Evolutionary conservation across 1,140 invertebrate species (phyloP).

Genomic region (Drosophila repletoides): DNA sequence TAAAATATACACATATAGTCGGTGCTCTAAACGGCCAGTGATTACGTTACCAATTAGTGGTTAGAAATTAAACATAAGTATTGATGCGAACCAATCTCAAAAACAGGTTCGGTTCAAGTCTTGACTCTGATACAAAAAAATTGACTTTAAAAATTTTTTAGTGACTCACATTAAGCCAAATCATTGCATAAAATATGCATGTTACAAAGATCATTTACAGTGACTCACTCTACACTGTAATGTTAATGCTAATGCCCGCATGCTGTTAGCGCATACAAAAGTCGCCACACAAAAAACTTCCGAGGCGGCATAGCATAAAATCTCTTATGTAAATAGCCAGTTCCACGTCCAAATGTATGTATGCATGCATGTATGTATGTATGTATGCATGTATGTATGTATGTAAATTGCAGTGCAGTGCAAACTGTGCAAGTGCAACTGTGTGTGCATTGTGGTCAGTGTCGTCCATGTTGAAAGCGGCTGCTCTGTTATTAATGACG

Average conservation of each 20-base stretch:
- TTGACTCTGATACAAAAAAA: too few relatives aligned
- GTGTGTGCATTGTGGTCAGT: constrained; percentile 26
- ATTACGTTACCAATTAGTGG: constrained; percentile 32
- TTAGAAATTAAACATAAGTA: constrained; percentile 8
- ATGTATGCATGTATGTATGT: constrained; percentile 14
- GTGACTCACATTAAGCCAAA: too few relatives aligned
- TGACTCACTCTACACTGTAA: too few relatives aligned
- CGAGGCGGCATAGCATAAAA: constrained; percentile 67
- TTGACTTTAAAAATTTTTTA: too few relatives aligned
- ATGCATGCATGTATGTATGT: constrained; percentile 2
- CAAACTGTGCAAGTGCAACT: constrained; percentile 3
- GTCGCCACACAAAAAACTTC: constrained; percentile 16
- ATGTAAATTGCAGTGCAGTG: constrained; percentile 37
- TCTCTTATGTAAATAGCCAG: constrained; percentile 72
- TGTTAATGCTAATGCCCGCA: neutral
- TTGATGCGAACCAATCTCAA: too few relatives aligned
- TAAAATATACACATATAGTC: too few relatives aligned
- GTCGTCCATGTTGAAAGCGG: constrained; percentile 17
- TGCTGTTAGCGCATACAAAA: constrained; percentile 42
- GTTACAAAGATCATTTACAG: too few relatives aligned
- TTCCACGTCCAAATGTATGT: neutral
- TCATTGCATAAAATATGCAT: too few relatives aligned
- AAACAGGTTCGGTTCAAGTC: too few relatives aligned
- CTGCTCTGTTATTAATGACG: constrained; percentile 75
- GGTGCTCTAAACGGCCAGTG: constrained; percentile 30